Percentiles rank a stretch among this genome's conserved stretches.
These are phyloP conservation scores for Diplodus sargus DNA, from an alignment of 2,797 vertebrate genomes.

Conservation along the genomic window DNA sequence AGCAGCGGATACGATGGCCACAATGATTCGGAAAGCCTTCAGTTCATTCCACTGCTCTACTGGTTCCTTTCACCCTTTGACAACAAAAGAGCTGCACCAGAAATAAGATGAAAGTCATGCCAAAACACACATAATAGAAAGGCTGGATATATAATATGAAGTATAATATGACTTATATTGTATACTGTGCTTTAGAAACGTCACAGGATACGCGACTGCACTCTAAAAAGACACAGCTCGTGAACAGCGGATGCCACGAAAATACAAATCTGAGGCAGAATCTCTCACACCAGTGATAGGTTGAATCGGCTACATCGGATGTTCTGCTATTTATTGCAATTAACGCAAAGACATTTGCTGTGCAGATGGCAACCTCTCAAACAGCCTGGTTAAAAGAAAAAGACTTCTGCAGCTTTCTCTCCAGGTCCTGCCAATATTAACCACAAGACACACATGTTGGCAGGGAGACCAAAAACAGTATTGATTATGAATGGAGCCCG, in stretches of 20 bases:
- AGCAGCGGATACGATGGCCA: neutral
- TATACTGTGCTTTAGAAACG: constrained; percentile 26
- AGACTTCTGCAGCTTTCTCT: constrained; percentile 18
- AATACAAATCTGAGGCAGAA: neutral
- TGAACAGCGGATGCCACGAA: constrained; percentile 4
- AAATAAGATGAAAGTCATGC: neutral
- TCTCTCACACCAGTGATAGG: neutral
- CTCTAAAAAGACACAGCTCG: constrained; percentile 14
- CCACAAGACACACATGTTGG: constrained; percentile 42
- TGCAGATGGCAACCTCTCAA: constrained; percentile 30
- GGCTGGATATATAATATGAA: neutral
- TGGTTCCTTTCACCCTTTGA: too few species aligned
- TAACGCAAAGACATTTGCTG: neutral
- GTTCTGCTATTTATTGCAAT: neutral
- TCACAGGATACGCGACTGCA: constrained; percentile 15
- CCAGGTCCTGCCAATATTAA: constrained; percentile 36
- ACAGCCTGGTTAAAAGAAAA: constrained; percentile 33
- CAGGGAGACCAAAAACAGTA: constrained; percentile 27
- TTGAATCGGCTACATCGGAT: neutral
- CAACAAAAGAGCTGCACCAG: constrained; percentile 7
- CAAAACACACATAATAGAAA: neutral
- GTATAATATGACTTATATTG: neutral
- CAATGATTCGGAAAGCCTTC: constrained; percentile 10
- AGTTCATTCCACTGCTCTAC: neutral
- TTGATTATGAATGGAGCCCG: constrained; percentile 31